Base-by-base conservation (phyloP, 2,888 invertebrate species). In the Unio pictorum region DNA sequence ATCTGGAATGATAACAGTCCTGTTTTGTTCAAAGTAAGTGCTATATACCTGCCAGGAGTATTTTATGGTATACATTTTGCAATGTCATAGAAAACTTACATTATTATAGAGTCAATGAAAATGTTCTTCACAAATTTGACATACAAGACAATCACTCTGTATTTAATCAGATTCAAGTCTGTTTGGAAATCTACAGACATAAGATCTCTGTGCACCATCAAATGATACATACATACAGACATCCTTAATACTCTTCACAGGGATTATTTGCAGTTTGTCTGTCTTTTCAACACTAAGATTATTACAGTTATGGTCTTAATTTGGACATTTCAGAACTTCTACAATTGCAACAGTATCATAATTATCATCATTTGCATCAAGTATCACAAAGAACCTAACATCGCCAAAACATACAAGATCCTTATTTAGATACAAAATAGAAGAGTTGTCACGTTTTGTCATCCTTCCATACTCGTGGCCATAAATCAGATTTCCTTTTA, bases 361-460 rank as follows among this genome's bases (percentile, higher is more conserved):
- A 23, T 23, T 23, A 23, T 23, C 23, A 23, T 23, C 23, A 23
- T 23, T 23, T 23, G 23, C 23, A 23, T 23, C 23, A 23, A 23
- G 23, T 23, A 23, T 23, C 23, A 23, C 23, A 30, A 30, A 30
- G 30, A 30, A 30, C 30, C 30, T 30, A 30, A 30, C 30, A n/a
- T 23, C 18, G 7, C 65, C 63, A 63, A 66, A 61, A 18, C 26
- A 18, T 55, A 45, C 23, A 28, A 34, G 20, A 57, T 56, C 28
- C 45, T 28, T 20, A 30, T 23, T 18, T 6, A 1, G 4, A 26
- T 56, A 69, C 4, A 7, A 20, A 59, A 65, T 64, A 18, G 45
- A n/a, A n/a, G 69, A 69, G 56, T 65, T 69, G 55, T 69, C 69
- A 60, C 65, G 30, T 61, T 69, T 69, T n/a, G 55, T 23, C 69